A percentile compares a stretch with the other conserved stretches of the same genome.
phyloP scores from a whole-genome alignment of 2,113 vertebrate genomes.

The Melanocharis versteri region DNA sequence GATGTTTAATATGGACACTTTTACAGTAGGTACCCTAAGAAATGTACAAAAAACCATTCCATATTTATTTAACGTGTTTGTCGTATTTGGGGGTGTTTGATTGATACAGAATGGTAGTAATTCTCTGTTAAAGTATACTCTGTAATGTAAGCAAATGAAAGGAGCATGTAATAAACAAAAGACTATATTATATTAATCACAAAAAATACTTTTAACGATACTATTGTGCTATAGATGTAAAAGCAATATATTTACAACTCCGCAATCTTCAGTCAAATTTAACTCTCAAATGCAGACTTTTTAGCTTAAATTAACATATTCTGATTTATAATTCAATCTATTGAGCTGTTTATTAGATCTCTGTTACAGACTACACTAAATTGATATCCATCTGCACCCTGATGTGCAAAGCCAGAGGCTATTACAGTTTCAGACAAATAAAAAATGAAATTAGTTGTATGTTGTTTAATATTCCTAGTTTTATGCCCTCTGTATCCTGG shows the following conservation, averaged over 20 bases:
- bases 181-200: not conserved
- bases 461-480: not conserved
- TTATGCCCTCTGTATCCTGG: not conserved
- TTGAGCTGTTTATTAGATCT: not conserved
- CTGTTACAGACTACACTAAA: not conserved
- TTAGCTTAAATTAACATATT: not conserved
- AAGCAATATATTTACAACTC: not conserved
- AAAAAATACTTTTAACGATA: not conserved
- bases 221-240: not conserved
- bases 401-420: not conserved
- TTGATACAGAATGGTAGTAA: not conserved
- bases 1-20: not conserved
- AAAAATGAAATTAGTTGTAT: not conserved
- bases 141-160: not conserved
- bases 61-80: not conserved
- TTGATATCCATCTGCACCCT: not conserved
- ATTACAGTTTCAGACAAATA: not conserved
- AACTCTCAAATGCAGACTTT: not conserved
- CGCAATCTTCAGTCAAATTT: not conserved
- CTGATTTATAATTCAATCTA: not conserved
- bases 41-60: not conserved
- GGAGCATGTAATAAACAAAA: not conserved
- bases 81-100: not conserved
- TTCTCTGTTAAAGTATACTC: not conserved
- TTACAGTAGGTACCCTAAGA: not conserved